Conservation (phyloP, 2,797 vertebrate species). For the Geotrypetes seraphini region DNA sequence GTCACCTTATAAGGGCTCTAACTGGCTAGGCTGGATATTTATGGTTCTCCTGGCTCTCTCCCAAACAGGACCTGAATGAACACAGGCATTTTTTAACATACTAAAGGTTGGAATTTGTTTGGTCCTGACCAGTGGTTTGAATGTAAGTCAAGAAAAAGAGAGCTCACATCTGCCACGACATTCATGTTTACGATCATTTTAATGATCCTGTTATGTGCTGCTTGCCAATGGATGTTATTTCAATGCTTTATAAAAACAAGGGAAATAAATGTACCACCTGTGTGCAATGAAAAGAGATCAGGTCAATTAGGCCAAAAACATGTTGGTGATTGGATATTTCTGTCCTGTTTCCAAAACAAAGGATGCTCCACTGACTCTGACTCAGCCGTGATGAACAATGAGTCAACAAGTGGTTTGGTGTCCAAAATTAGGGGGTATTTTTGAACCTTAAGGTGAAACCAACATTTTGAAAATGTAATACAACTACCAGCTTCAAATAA, state of each 20-base stretch:
- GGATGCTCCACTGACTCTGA: too few species aligned
- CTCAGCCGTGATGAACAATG: too few species aligned
- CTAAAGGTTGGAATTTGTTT: constrained; percentile 44
- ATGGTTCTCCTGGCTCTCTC: constrained; percentile 39
- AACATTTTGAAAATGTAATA: too few species aligned
- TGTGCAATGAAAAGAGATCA: constrained; percentile 6
- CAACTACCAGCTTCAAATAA: too few species aligned
- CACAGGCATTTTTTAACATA: constrained; percentile 37
- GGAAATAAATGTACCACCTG: constrained; percentile 49
- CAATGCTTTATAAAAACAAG: constrained; percentile 33
- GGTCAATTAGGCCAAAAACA: too few species aligned
- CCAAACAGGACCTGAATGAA: constrained; percentile 43
- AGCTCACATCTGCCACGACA: constrained; percentile 41
- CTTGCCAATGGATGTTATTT: constrained; percentile 34
- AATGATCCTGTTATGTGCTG: constrained; percentile 46
- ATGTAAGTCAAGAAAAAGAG: constrained; percentile 39
- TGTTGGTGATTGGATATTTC: too few species aligned
- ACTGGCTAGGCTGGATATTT: constrained; percentile 46
- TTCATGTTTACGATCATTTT: constrained; percentile 58
- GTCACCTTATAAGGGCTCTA: too few species aligned
- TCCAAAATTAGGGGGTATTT: too few species aligned
- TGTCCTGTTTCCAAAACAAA: too few species aligned
- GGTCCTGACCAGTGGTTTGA: constrained; percentile 45
- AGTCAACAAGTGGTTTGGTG: too few species aligned
- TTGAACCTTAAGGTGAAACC: too few species aligned